These are phyloP conservation scores for Mycalesis mineus DNA, from an alignment of 2,888 invertebrate species.

Conservation along the genomic window DNA sequence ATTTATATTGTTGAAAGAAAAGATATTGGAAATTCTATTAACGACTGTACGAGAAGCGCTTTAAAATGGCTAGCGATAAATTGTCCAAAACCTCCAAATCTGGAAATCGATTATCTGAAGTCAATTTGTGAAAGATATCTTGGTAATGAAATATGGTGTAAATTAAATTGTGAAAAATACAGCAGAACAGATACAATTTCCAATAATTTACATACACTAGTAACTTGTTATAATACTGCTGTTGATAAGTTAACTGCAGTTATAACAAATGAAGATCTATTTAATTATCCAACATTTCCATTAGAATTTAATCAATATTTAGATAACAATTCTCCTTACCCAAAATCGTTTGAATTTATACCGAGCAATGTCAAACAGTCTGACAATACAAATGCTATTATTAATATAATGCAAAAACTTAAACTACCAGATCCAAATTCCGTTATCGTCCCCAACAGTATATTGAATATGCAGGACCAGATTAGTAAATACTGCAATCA, in stretches of 20 bases:
- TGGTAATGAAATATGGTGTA: conserved; percentile 81
- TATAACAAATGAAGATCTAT: conserved; percentile 77
- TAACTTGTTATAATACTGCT: conserved; percentile 82
- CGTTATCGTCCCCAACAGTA: conserved; percentile 63
- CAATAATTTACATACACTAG: conserved; percentile 77
- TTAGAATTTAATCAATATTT: conserved; percentile 79
- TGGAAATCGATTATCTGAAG: conserved; percentile 78
- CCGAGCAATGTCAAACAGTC: conserved; percentile 78
- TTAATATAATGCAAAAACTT: conserved; percentile 72
- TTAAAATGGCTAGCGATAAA: conserved; percentile 74
- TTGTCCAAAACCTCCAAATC: conserved; percentile 64
- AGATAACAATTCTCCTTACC: conserved; percentile 68
- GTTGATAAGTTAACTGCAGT: conserved; percentile 80
- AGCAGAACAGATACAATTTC: conserved; percentile 63
- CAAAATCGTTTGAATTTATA: conserved; percentile 83
- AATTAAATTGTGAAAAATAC: conserved; percentile 60
- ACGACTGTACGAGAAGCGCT: conserved; percentile 54
- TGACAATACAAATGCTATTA: conserved; percentile 70
- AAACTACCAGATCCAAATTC: conserved; percentile 72
- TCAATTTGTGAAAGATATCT: conserved; percentile 77
- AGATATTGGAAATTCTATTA: conserved; percentile 49
- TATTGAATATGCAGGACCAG: conserved; percentile 62
- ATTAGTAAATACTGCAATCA: conserved; percentile 71
- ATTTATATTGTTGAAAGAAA: conserved; percentile 49
- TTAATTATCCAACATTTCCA: conserved; percentile 81